Evolutionary conservation across 2,888 invertebrate species (phyloP), one percentile per base, ranked within the genome.

Genomic region (Plusia festucae): DNA sequence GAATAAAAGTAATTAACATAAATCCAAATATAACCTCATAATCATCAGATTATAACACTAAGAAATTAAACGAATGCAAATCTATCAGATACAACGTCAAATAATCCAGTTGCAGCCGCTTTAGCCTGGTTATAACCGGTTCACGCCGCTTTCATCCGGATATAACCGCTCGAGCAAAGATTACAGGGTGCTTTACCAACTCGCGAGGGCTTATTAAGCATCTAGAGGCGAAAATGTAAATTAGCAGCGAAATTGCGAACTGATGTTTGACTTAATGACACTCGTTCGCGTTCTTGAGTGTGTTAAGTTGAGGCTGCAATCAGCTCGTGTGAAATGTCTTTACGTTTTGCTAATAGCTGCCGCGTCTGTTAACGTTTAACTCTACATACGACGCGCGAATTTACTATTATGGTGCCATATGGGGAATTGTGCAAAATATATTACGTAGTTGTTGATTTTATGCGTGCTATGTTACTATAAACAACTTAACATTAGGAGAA

Each of bases 141-240:
- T 81, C 68, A 32, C 67, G 69, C 76, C 72, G 67, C 73, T 58
- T 64, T 77, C 66, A 77, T 73, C 84, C 78, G 73, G 74, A 65
- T 76, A 76, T 70, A 81, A 73, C 81, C 73, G 76, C 81, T 76
- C 57, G 54, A 64, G 73, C 73, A 77, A 78, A 83, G 85, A 88
- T 88, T 87, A 88, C 85, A 88, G 84, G 80, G 83, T 77, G 78
- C 82, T 79, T 76, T 65, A 78, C 76, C 77, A 79, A 82, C 77
- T 84, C 78, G 78, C 73, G 71, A 76, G 79, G 79, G 82, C 84
- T 87, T 88, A 89, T 88, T 89, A 87, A 89, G 81, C 83, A 75
- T 75, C 75, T 82, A 77, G 78, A 81, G 65, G 69, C 82, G 80
- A 79, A 85, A 88, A 89, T 89, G 89, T 82, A 89, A 88, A 89